Conservation (phyloP, 2,797 vertebrate species). For the Urophycis tenuis region DNA sequence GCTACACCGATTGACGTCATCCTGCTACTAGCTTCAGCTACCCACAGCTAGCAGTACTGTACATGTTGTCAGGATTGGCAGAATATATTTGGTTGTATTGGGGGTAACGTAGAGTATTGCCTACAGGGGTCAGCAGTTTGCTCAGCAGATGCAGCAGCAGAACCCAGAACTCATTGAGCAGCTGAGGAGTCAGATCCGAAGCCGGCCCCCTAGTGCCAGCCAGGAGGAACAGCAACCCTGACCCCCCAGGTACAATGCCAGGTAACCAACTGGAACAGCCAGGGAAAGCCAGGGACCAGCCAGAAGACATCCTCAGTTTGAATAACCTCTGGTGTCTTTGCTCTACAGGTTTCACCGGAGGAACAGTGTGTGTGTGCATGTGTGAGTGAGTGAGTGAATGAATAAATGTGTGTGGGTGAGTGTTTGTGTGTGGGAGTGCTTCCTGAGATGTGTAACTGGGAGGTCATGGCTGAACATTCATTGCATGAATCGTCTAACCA, state of each 20-base stretch:
- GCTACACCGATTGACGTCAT: neutral
- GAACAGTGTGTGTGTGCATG: neutral
- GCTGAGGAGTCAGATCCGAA: slow-evolving; percentile 89
- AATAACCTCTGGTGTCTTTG: neutral
- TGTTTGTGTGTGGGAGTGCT: neutral
- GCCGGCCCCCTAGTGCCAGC: slow-evolving; percentile 86
- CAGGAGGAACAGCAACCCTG: slow-evolving; percentile 87
- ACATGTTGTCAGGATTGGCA: no score
- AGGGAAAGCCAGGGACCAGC: no score
- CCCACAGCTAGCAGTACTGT: neutral
- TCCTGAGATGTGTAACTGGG: neutral
- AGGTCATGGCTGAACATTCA: neutral
- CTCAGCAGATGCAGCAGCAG: slow-evolving; percentile 97
- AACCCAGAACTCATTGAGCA: slow-evolving; percentile 95
- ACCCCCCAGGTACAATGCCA: slow-evolving; percentile 26
- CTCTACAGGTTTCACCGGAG: neutral
- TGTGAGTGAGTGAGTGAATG: neutral
- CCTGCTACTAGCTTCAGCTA: neutral
- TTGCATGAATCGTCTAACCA: neutral
- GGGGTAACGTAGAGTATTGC: neutral
- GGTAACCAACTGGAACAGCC: no score
- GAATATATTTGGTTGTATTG: neutral
- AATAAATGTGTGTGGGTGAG: neutral
- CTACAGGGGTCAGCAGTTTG: slow-evolving; percentile 87
- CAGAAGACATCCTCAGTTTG: no score